Conservation (phyloP, 1,140 invertebrate genomes). For the Cherax quadricarinatus region DNA sequence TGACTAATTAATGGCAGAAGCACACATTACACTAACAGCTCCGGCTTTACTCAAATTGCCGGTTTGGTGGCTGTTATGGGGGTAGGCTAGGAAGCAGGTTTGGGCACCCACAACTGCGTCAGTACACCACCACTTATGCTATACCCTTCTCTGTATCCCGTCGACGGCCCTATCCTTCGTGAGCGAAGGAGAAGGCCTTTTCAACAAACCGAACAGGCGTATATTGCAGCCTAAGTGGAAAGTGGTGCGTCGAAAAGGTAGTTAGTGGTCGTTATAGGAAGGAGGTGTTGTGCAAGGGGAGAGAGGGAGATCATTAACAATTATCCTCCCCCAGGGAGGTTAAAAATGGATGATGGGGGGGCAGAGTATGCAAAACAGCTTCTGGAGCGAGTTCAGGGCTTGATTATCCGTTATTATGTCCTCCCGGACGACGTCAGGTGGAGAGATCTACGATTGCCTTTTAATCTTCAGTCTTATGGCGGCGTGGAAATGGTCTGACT, state of each 20-base stretch:
- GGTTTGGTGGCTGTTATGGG: not conserved
- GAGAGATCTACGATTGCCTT: too few relatives aligned
- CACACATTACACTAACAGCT: not conserved
- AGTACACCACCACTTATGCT: not conserved
- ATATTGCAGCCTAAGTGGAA: not conserved
- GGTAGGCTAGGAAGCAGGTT: too few relatives aligned
- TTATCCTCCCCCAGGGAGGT: not conserved
- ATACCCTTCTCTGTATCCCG: not conserved
- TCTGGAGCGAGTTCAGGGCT: not conserved
- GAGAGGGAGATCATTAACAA: not conserved
- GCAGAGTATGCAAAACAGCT: not conserved
- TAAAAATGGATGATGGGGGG: not conserved
- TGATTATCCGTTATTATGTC: too few relatives aligned
- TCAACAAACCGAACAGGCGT: too few relatives aligned
- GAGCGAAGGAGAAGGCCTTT: too few relatives aligned
- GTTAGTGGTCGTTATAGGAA: not conserved
- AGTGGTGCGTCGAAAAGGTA: not conserved
- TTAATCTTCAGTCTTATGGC: too few relatives aligned
- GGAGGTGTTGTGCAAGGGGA: not conserved
- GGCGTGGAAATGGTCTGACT: too few relatives aligned
- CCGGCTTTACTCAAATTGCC: not conserved
- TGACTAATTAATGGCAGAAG: not conserved
- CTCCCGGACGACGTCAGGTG: too few relatives aligned
- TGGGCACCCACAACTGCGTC: too few relatives aligned
- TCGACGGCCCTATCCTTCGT: too few relatives aligned